These are phyloP conservation scores for Aleiodes testaceus DNA, from an alignment of 2,888 invertebrate species.

Conservation along the genomic window DNA sequence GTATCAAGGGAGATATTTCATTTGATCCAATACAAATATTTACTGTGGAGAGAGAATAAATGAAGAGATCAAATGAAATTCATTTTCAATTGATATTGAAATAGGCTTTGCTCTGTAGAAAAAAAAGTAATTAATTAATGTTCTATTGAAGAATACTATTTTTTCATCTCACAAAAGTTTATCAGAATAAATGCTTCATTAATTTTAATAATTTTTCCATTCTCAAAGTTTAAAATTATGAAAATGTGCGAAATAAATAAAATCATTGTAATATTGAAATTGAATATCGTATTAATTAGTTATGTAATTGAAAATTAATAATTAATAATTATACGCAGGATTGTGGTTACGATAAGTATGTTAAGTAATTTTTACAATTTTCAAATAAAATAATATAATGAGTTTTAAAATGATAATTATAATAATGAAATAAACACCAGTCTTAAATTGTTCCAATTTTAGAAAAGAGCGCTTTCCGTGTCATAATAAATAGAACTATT, in stretches of 20 bases:
- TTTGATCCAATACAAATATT: too few relatives aligned
- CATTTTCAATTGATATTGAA: background rate
- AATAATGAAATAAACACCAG: background rate
- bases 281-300: constrained; percentile 16
- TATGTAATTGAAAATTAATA: constrained; percentile 8
- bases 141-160: background rate
- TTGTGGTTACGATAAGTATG: constrained; percentile 35
- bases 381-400: constrained; percentile 10
- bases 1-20: too few relatives aligned
- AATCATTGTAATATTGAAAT: constrained; percentile 11
- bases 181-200: background rate
- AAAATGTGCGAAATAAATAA: background rate
- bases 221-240: background rate
- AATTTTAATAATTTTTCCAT: too few relatives aligned
- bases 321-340: constrained; percentile 22
- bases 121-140: too few relatives aligned
- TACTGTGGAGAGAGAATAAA: too few relatives aligned
- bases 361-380: constrained; percentile 34
- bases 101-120: background rate
- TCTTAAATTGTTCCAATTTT: constrained; percentile 8
- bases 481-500: constrained; percentile 27
- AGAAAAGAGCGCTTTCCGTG: constrained; percentile 42
- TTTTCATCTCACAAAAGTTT: background rate
- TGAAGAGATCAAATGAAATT: too few relatives aligned
- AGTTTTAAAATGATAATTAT: background rate